Base-by-base conservation (phyloP, 2,113 vertebrate species). In the Psittacula cyanocephala region DNA sequence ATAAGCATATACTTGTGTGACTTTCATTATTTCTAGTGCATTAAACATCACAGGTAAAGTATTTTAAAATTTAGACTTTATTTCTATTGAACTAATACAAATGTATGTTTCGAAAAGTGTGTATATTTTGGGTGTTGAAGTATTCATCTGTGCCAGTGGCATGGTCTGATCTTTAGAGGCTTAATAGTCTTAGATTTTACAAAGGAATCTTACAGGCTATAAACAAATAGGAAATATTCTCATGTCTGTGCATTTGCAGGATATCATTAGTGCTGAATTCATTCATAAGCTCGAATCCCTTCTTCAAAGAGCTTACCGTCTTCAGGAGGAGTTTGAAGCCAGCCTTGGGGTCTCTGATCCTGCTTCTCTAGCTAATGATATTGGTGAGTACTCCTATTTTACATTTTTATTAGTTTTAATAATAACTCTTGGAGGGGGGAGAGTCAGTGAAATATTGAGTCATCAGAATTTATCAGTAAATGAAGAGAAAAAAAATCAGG, bases 241-340 rank as follows among this genome's bases (percentile, higher is more conserved):
- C 43, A 87, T 65, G 57, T 63, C 60, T 84, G 4, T 95, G 60
- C 95, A 50, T 76, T 75, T 81, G 8, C 95, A 99, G 99, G 99
- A 99, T 77, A 98, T 99, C 67, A 99, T 99, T 92, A 99, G 99
- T 76, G 96, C 98, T 28, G 99, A 99, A 92, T 99, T 99, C 97
- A 98, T 99, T 97, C 99, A 99, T 96, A 99, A 99, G 93, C 98
- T 99, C 82, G 99, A 99, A 97, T 98, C 98, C 25, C 97, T 99
- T 95, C 98, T 99, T 94, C 99, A 99, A 94, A 98, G 99, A 93
- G 99, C 99, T 3, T 99, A 99, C 93, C 98, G 98, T 84, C 98
- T 99, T 35, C 99, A 99, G 93, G 99, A 99, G 88, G 99, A 99
- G 92, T 99, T 99, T 88, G 99, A 99, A 95, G 99, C 98, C n/a